A percentile compares a stretch with the other conserved stretches of the same genome.
phyloP scores from a whole-genome alignment of 1,140 invertebrate species.

The Drosophila ohnishii region DNA sequence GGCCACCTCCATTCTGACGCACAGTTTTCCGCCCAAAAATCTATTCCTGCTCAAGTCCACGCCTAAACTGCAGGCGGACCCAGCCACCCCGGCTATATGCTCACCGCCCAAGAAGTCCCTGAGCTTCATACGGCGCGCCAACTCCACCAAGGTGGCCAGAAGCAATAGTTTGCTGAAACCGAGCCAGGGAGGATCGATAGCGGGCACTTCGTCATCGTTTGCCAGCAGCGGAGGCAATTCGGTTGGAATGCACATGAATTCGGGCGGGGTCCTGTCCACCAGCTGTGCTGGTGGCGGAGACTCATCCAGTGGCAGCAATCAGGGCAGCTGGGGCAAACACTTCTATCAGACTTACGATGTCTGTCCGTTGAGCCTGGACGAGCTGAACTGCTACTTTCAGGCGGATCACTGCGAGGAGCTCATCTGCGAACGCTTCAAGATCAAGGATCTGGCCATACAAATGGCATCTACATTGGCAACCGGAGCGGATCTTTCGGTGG shows the following conservation, averaged over 20 bases:
- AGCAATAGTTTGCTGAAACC: conserved; percentile 86
- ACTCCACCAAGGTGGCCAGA: conserved; percentile 88
- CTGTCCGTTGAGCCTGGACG: conserved; percentile 70
- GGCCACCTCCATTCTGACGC: conserved; percentile 68
- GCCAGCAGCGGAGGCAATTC: conserved; percentile 36
- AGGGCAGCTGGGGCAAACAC: conserved; percentile 84
- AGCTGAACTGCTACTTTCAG: conserved; percentile 76
- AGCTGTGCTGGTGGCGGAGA: conserved; percentile 64
- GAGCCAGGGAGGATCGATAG: conserved; percentile 50
- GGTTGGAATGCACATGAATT: conserved; percentile 52
- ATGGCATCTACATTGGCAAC: conserved; percentile 24
- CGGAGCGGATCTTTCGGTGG: conserved; percentile 28
- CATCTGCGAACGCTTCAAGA: conserved; percentile 79
- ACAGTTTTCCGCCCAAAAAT: conserved; percentile 81
- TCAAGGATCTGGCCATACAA: conserved; percentile 65
- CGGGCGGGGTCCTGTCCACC: conserved; percentile 24
- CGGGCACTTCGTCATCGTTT: neutral
- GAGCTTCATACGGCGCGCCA: conserved; percentile 87
- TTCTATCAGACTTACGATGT: conserved; percentile 77
- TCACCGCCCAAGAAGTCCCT: conserved; percentile 84
- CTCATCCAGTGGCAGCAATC: conserved; percentile 68
- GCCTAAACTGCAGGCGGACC: conserved; percentile 56
- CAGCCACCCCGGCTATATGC: conserved; percentile 17
- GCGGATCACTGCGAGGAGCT: conserved; percentile 77
- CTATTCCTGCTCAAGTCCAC: conserved; percentile 81